These are phyloP conservation scores for Icerya purchasi DNA, from an alignment of 2,888 invertebrate species.

Conservation along the genomic window DNA sequence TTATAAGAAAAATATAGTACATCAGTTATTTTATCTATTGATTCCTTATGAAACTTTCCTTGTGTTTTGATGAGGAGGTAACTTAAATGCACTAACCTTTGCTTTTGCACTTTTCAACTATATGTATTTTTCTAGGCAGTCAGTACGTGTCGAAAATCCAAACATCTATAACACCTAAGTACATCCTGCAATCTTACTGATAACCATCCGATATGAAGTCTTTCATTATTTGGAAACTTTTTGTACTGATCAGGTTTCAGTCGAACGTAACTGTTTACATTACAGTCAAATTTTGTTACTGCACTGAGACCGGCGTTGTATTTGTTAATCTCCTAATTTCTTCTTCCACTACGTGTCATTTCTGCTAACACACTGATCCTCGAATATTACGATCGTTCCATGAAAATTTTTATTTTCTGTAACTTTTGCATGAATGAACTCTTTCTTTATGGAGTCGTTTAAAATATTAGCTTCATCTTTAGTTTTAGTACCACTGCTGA, in stretches of 20 bases:
- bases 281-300: background rate
- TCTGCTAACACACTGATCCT: background rate
- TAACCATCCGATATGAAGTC: background rate
- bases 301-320: background rate
- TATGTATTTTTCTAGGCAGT: background rate
- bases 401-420: background rate
- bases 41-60: background rate
- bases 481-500: background rate
- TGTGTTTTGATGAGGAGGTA: background rate
- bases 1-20: background rate
- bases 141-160: background rate
- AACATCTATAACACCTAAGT: too few species aligned
- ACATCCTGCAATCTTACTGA: background rate
- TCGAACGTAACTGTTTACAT: background rate
- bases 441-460: background rate
- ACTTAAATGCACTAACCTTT: background rate
- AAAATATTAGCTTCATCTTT: background rate
- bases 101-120: background rate
- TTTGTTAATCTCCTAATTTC: background rate
- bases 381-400: background rate
- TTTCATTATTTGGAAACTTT: background rate
- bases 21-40: background rate
- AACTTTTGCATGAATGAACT: background rate
- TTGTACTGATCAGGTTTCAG: background rate
- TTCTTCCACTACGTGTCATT: background rate